Percentiles rank a stretch among this genome's conserved stretches.
These are phyloP conservation scores for Bicyclus anynana DNA, from an alignment of 1,140 invertebrate genomes.

Conservation along the genomic window DNA sequence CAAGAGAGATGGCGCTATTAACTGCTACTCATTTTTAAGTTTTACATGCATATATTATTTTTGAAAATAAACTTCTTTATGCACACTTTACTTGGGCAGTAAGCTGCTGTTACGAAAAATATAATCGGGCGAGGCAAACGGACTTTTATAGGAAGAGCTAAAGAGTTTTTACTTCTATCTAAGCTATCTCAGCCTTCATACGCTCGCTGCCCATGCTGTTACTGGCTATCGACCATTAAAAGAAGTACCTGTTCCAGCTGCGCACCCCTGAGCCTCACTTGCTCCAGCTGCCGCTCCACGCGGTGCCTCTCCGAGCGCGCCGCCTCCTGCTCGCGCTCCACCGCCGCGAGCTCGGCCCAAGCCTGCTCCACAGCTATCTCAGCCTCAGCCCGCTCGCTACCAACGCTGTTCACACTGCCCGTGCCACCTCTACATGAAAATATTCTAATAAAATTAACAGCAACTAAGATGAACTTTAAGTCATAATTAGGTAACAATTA, in stretches of 20 bases:
- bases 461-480: too few species aligned
- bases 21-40: too few species aligned
- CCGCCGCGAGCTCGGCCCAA: slow-evolving; percentile 88
- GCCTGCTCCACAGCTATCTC: slow-evolving; percentile 88
- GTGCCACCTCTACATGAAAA: slow-evolving; percentile 44
- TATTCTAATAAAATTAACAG: background rate
- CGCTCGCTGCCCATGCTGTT: slow-evolving; percentile 43
- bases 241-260: slow-evolving; percentile 86
- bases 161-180: too few species aligned
- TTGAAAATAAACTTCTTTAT: too few species aligned
- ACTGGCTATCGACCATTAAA: slow-evolving; percentile 33
- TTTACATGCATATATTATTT: too few species aligned
- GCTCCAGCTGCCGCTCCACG: slow-evolving; percentile 88
- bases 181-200: slow-evolving; percentile 82
- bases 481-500: too few species aligned
- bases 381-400: slow-evolving; percentile 77
- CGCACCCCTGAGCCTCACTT: slow-evolving; percentile 84
- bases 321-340: slow-evolving; percentile 90
- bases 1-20: too few species aligned
- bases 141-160: too few species aligned
- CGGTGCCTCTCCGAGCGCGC: slow-evolving; percentile 85
- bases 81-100: too few species aligned
- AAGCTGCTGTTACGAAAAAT: too few species aligned
- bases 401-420: slow-evolving; percentile 24
- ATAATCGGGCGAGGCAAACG: too few species aligned